phyloP scores from a whole-genome alignment of 2,888 invertebrate genomes.

The Heliothis peltigera region DNA sequence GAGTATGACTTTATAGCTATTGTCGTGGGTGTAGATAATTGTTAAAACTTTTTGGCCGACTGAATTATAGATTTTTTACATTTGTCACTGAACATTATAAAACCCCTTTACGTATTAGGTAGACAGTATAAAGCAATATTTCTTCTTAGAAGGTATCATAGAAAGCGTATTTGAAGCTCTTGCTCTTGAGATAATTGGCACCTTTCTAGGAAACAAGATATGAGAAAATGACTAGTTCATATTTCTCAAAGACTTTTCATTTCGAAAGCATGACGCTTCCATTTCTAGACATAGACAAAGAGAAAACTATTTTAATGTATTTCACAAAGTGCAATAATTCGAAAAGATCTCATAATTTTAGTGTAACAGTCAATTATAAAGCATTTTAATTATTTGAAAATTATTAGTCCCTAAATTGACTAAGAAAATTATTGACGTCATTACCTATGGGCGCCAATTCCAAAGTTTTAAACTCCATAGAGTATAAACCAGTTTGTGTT shows the following conservation, averaged over 20 bases:
- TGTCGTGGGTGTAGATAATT: too few species aligned
- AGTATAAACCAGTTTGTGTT: constrained; percentile 40
- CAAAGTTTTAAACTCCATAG: constrained; percentile 29
- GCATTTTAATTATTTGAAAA: too few species aligned
- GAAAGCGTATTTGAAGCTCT: not conserved
- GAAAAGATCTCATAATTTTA: too few species aligned
- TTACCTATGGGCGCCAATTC: not conserved
- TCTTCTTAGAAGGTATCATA: not conserved
- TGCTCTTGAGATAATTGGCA: not conserved
- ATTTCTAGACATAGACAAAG: not conserved
- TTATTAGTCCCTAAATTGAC: too few species aligned
- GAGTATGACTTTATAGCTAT: constrained; percentile 12
- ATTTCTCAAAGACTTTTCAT: constrained; percentile 1
- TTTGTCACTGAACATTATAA: too few species aligned
- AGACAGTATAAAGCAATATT: too few species aligned
- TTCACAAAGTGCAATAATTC: not conserved
- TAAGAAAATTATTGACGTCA: too few species aligned
- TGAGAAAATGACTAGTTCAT: not conserved
- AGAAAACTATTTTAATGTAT: not conserved
- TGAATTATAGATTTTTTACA: too few species aligned
- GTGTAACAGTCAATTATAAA: too few species aligned
- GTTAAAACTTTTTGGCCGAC: constrained; percentile 7
- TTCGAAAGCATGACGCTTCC: not conserved
- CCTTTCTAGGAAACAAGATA: not conserved
- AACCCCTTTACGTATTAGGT: too few species aligned